These are phyloP conservation scores for Parochlus steinenii DNA, from an alignment of 2,888 invertebrate genomes.

Conservation along the genomic window DNA sequence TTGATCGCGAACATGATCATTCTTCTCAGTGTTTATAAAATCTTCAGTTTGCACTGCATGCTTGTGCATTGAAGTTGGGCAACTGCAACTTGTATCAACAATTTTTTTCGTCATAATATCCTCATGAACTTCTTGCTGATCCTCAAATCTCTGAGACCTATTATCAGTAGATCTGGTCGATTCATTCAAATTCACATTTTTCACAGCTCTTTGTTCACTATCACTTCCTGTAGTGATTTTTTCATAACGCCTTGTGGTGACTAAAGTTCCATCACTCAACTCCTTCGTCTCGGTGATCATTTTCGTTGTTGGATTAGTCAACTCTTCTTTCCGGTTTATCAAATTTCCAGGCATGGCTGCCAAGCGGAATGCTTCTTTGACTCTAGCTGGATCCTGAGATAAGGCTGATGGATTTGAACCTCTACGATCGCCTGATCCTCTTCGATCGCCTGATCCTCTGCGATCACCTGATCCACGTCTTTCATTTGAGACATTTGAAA, in stretches of 20 bases:
- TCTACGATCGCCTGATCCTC: background rate
- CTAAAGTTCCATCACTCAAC: slow-evolving; percentile 45
- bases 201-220: background rate
- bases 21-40: slow-evolving; percentile 11
- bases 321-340: slow-evolving; percentile 39
- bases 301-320: slow-evolving; percentile 48
- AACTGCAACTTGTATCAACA: slow-evolving; percentile 6
- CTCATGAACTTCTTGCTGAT: slow-evolving; percentile 7
- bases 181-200: background rate
- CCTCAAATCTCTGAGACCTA: slow-evolving; percentile 2
- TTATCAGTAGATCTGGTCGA: slow-evolving; percentile 6
- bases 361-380: slow-evolving; percentile 23
- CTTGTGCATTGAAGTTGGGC: slow-evolving; percentile 4
- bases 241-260: slow-evolving; percentile 51
- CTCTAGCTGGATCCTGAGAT: slow-evolving; percentile 9
- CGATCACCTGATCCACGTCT: background rate
- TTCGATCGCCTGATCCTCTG: background rate
- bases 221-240: slow-evolving; percentile 25
- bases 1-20: slow-evolving; percentile 6
- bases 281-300: slow-evolving; percentile 48
- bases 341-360: slow-evolving; percentile 32
- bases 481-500: background rate
- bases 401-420: background rate
- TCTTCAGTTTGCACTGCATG: slow-evolving; percentile 10
- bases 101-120: slow-evolving; percentile 9